A percentile compares a stretch with the other conserved stretches of the same genome.
Evolutionary conservation across 2,113 vertebrate genomes (phyloP).

Genomic region (Ochotona curzoniae): DNA sequence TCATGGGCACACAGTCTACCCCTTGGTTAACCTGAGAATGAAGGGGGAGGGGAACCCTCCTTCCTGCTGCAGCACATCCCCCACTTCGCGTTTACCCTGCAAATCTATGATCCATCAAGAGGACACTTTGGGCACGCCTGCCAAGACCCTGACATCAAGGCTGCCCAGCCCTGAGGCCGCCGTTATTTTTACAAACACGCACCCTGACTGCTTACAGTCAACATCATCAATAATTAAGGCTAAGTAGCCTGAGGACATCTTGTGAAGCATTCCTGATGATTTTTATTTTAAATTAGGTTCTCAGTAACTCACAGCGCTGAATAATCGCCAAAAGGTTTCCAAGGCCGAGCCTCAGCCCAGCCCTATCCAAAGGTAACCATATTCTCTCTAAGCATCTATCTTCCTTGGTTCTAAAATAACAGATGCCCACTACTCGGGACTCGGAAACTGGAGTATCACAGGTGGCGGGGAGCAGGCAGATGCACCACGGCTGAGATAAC

Average conservation of each 20-base stretch:
- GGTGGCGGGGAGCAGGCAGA: background rate
- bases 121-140: background rate
- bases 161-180: background rate
- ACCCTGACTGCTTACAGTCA: constrained; percentile 61
- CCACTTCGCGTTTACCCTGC: background rate
- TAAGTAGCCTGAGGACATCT: constrained; percentile 54
- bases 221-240: constrained; percentile 73
- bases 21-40: background rate
- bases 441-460: constrained; percentile 36
- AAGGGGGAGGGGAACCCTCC: background rate
- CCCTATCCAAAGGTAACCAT: background rate
- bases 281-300: constrained; percentile 55
- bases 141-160: background rate
- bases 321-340: constrained; percentile 44
- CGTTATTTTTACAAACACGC: constrained; percentile 59
- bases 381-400: background rate
- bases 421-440: background rate
- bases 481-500: too few species aligned
- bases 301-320: constrained; percentile 44
- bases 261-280: constrained; percentile 39
- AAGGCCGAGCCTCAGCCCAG: constrained; percentile 31
- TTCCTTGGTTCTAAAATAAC: background rate
- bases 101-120: background rate
- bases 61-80: background rate
- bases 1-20: fast-evolving